Evolutionary conservation across 2,797 vertebrate genomes (phyloP).

Genomic region (Betta splendens): DNA sequence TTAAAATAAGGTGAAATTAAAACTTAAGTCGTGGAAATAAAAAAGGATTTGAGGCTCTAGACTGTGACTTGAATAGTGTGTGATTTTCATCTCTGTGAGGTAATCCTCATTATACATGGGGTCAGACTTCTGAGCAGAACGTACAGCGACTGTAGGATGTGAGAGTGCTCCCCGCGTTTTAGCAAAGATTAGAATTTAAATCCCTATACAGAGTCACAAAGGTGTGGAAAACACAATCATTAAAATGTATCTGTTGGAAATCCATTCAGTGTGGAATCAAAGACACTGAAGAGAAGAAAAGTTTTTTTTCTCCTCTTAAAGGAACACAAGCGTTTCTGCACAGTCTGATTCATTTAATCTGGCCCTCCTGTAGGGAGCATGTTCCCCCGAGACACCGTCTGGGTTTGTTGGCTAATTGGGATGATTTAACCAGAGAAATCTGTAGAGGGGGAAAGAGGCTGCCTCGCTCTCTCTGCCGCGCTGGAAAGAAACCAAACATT

Average conservation of each 20-base stretch:
- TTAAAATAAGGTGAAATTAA: conserved; percentile 32
- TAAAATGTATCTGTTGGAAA: conserved; percentile 53
- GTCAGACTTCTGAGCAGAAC: conserved; percentile 32
- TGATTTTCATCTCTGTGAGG: conserved; percentile 32
- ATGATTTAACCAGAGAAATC: conserved; percentile 70
- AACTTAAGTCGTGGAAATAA: conserved; percentile 22
- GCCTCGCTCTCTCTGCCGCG: conserved; percentile 40
- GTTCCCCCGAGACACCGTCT: conserved; percentile 68
- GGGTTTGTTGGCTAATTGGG: conserved; percentile 74
- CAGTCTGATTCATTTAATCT: conserved; percentile 70
- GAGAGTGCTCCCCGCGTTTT: conserved; percentile 38
- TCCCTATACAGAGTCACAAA: conserved; percentile 35
- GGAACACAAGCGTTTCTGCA: conserved; percentile 54
- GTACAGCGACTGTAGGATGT: conserved; percentile 11
- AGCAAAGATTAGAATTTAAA: conserved; percentile 44
- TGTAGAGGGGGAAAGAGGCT: conserved; percentile 29
- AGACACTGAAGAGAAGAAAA: conserved; percentile 49
- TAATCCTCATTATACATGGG: conserved; percentile 46
- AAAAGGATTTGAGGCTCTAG: conserved; percentile 31
- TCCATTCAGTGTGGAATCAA: conserved; percentile 51
- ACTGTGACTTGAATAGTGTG: conserved; percentile 25
- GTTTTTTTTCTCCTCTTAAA: conserved; percentile 27
- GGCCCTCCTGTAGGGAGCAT: conserved; percentile 65
- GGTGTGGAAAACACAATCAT: conserved; percentile 45
- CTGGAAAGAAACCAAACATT: conserved; percentile 67